These are phyloP conservation scores for Anniella stebbinsi DNA, from an alignment of 2,797 vertebrate species.

Conservation along the genomic window DNA sequence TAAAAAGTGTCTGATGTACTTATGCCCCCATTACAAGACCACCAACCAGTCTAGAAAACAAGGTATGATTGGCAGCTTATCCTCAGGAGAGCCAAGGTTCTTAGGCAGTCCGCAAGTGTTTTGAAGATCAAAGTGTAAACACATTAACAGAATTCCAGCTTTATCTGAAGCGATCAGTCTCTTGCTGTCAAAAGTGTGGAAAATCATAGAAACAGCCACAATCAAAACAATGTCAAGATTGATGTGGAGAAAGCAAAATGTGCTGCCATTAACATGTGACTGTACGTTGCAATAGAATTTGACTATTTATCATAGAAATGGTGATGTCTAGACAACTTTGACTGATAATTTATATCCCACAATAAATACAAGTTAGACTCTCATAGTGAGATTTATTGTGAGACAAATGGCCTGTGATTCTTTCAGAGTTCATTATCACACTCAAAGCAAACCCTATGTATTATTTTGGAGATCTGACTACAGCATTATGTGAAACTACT, in stretches of 20 bases:
- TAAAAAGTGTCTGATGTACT: background rate
- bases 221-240: constrained; percentile 7
- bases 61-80: background rate
- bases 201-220: background rate
- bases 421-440: constrained; percentile 37
- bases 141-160: background rate
- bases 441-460: background rate
- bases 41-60: constrained; percentile 6
- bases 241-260: constrained; percentile 13
- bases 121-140: constrained; percentile 8
- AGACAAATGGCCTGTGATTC: background rate
- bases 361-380: constrained; percentile 12
- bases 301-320: background rate
- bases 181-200: background rate
- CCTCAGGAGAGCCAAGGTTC: background rate
- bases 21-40: background rate
- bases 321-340: constrained; percentile 1
- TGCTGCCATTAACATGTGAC: background rate
- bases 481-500: accelerated
- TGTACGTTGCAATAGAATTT: background rate
- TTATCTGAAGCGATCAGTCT: constrained; percentile 13
- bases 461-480: constrained; percentile 3
- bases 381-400: background rate
- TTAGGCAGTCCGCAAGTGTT: background rate
- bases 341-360: background rate